phyloP scores from a whole-genome alignment of 2,888 invertebrate genomes.

The Dermolepida albohirtum region DNA sequence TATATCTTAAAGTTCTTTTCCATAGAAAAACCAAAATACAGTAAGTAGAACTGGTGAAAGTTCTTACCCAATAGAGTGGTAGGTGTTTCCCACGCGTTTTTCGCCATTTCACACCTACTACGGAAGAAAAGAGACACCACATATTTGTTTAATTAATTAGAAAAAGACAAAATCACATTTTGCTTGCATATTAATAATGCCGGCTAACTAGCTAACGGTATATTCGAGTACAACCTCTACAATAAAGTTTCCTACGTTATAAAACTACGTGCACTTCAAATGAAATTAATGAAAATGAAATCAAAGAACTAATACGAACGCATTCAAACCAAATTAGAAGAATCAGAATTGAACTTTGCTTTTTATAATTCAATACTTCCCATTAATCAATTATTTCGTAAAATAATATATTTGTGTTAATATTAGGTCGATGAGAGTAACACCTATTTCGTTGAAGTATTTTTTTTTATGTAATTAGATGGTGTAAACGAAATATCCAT shows the following conservation, averaged over 20 bases:
- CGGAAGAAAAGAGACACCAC: conserved; percentile 44
- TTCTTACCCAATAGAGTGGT: conserved; percentile 47
- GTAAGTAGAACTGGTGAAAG: conserved; percentile 47
- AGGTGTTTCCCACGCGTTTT: conserved; percentile 49
- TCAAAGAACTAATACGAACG: background rate
- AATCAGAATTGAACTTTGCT: no score
- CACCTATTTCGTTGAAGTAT: no score
- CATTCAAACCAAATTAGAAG: no score
- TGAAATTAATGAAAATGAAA: conserved; percentile 33
- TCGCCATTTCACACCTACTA: conserved; percentile 45
- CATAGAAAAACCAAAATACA: conserved; percentile 38
- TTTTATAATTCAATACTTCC: no score
- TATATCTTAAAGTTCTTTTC: conserved; percentile 26
- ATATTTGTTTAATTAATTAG: conserved; percentile 44
- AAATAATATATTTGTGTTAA: no score
- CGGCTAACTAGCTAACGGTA: conserved; percentile 53
- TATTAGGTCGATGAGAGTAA: no score
- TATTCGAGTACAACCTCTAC: conserved; percentile 44
- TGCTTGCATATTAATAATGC: conserved; percentile 53
- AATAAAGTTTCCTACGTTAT: conserved; percentile 14
- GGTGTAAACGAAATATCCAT: no score
- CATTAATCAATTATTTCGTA: no score
- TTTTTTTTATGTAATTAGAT: no score
- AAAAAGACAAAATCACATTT: conserved; percentile 51
- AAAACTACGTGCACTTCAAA: background rate